Conservation (phyloP, 2,797 vertebrate genomes). For the Masticophis lateralis region DNA sequence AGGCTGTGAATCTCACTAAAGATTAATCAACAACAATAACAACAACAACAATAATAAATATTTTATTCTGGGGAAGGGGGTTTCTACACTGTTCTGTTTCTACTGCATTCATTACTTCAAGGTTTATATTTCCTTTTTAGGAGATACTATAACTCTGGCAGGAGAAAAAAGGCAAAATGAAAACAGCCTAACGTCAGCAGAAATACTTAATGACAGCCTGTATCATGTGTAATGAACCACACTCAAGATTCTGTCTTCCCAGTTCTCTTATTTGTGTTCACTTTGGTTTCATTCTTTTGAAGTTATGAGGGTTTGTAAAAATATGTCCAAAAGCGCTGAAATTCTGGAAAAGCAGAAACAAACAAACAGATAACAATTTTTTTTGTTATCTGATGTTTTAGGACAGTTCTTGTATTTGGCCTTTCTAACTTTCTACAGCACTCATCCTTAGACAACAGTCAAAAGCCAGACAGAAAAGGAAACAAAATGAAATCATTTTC, state of each 20-base stretch:
- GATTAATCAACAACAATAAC: too few relatives aligned
- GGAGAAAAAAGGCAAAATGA: not conserved
- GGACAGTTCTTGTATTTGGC: not conserved
- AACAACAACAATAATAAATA: too few relatives aligned
- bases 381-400: not conserved
- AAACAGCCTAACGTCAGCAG: conserved; percentile 18
- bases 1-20: too few relatives aligned
- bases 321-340: not conserved
- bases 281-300: not conserved
- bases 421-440: not conserved
- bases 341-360: conserved; percentile 4
- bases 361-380: not conserved
- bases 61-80: too few relatives aligned
- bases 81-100: not conserved
- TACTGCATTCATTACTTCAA: not conserved
- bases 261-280: conserved; percentile 6
- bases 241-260: not conserved
- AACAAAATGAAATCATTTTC: too few relatives aligned
- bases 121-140: not conserved
- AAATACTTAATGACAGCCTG: conserved; percentile 26
- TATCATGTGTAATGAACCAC: conserved; percentile 16
- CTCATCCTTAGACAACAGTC: not conserved
- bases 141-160: not conserved
- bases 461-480: not conserved
- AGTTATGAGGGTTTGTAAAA: not conserved